These are phyloP conservation scores for Oriolus oriolus DNA, from an alignment of 2,113 vertebrate species.

Conservation along the genomic window DNA sequence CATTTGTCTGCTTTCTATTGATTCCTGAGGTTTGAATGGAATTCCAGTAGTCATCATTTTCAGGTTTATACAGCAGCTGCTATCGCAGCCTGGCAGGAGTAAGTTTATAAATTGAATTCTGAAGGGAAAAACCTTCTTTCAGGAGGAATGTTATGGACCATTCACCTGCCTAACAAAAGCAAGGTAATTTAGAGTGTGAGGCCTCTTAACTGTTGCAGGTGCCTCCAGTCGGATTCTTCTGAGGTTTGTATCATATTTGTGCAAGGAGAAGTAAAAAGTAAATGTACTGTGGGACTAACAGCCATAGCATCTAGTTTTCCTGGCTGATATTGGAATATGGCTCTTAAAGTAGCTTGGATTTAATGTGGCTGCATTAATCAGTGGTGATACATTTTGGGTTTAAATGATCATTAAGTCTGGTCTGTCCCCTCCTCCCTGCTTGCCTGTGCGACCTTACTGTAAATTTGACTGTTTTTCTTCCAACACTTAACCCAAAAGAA, in stretches of 20 bases:
- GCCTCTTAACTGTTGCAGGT: neutral
- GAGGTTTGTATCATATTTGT: neutral
- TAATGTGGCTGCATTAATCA: neutral
- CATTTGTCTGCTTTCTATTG: conserved; percentile 22
- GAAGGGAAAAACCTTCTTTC: conserved; percentile 1
- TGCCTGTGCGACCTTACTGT: neutral
- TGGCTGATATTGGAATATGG: neutral
- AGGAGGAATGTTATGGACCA: neutral
- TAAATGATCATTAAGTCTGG: neutral
- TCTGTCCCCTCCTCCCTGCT: neutral
- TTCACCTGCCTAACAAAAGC: conserved; percentile 28
- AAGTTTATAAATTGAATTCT: conserved; percentile 52
- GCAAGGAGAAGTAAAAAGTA: neutral
- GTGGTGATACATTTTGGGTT: neutral
- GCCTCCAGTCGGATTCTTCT: neutral
- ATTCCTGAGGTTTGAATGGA: conserved; percentile 23
- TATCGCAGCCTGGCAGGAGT: conserved; percentile 24
- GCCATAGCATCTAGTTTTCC: neutral
- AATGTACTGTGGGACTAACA: neutral
- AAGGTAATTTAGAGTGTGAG: conserved; percentile 5
- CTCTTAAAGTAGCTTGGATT: neutral
- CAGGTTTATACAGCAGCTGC: neutral
- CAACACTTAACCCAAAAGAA: neutral
- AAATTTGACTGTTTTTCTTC: neutral
- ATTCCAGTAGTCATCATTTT: conserved; percentile 29